Percentiles rank a stretch among this genome's conserved stretches.
phyloP scores from a whole-genome alignment of 2,113 vertebrate species.

The Empidonax traillii region DNA sequence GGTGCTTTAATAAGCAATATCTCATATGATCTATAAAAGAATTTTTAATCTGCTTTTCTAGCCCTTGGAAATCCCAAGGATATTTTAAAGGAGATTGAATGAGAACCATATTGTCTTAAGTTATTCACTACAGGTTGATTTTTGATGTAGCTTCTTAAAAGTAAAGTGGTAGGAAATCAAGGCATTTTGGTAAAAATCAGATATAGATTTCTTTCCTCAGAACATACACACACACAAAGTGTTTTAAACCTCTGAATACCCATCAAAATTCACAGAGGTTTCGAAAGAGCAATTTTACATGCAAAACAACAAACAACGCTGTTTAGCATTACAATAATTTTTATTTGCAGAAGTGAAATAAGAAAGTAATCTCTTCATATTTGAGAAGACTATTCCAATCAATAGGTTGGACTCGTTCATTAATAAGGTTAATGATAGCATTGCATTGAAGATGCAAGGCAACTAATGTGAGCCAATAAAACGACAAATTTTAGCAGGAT shows the following conservation, averaged over 20 bases:
- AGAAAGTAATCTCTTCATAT: background rate
- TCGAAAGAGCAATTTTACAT: background rate
- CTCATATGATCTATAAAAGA: slow-evolving; percentile 17
- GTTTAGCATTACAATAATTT: background rate
- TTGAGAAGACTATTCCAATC: background rate
- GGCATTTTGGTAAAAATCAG: background rate
- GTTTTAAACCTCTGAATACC: background rate
- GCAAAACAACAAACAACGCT: background rate
- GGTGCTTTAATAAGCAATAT: slow-evolving; percentile 46
- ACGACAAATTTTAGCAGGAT: background rate
- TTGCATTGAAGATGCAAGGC: background rate
- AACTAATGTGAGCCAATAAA: background rate
- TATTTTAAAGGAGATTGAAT: background rate
- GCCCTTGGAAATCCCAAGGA: background rate
- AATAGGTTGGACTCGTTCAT: background rate
- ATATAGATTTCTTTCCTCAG: background rate
- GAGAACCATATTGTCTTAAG: background rate
- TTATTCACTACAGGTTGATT: background rate
- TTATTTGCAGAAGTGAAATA: background rate
- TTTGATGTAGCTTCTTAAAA: background rate
- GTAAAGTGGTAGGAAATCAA: background rate
- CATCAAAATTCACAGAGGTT: background rate
- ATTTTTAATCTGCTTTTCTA: slow-evolving; percentile 10
- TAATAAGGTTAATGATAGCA: background rate
- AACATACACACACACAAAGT: background rate